These are phyloP conservation scores for Eupeodes luniger DNA, from an alignment of 2,888 invertebrate genomes.

Conservation along the genomic window DNA sequence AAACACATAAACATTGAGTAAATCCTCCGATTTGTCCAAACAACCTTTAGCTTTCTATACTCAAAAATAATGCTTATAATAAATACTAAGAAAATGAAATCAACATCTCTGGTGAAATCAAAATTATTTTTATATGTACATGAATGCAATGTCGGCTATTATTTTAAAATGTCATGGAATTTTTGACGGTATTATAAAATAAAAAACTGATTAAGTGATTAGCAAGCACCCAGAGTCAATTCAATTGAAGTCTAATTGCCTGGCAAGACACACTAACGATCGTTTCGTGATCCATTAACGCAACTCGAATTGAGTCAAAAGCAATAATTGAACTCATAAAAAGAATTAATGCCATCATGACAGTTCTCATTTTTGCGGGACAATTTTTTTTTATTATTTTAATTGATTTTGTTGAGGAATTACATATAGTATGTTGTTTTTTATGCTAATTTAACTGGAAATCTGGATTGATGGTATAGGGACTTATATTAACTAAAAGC, in stretches of 20 bases:
- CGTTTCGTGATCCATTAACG: slow-evolving; percentile 14
- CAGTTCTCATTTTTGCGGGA: slow-evolving; percentile 2
- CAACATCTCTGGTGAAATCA: slow-evolving; percentile 13
- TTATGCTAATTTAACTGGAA: too few relatives aligned
- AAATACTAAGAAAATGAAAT: background rate
- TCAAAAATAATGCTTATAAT: too few relatives aligned
- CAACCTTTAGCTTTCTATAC: too few relatives aligned
- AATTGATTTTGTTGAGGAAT: too few relatives aligned
- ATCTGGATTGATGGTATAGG: too few relatives aligned
- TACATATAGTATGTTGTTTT: too few relatives aligned
- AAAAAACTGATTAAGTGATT: slow-evolving; percentile 71
- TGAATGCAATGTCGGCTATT: background rate
- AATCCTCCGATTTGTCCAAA: too few relatives aligned
- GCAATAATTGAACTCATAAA: slow-evolving; percentile 1
- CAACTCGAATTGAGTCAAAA: slow-evolving; percentile 20
- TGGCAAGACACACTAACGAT: slow-evolving; percentile 40
- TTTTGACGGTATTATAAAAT: slow-evolving; percentile 43
- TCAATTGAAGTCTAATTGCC: slow-evolving; percentile 55
- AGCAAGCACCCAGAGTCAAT: slow-evolving; percentile 45
- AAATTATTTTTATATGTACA: too few relatives aligned
- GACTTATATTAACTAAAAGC: too few relatives aligned
- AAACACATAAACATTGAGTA: too few relatives aligned
- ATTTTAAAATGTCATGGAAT: background rate
- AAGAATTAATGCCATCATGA: slow-evolving; percentile 31
- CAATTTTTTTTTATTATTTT: slow-evolving; percentile 20